Conservation (phyloP, 35 echinoderm and acorn worm genomes). For the Heliocidaris erythrogramma region DNA sequence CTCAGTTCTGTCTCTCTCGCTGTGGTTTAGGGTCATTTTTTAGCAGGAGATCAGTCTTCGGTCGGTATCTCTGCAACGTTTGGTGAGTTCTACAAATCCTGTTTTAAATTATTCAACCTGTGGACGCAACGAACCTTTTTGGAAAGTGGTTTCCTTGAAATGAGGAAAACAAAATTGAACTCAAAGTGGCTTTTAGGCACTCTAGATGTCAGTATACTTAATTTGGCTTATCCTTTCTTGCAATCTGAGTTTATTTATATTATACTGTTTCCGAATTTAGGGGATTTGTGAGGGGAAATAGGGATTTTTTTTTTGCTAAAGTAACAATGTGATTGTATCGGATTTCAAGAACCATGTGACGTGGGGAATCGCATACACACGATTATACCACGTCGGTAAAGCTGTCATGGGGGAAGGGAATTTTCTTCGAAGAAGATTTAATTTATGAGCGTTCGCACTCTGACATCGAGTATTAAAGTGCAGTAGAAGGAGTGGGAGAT, state of each 20-base stretch:
- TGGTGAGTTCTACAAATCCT: not conserved
- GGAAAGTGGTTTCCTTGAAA: not conserved
- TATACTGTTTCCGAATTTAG: too few species aligned
- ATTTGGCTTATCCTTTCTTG: not conserved
- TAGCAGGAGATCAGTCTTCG: not conserved
- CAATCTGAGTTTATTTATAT: not conserved
- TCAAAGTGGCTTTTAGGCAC: too few species aligned
- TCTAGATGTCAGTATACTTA: not conserved
- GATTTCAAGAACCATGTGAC: too few species aligned
- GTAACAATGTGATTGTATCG: too few species aligned
- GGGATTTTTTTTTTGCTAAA: too few species aligned
- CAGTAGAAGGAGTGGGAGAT: not conserved
- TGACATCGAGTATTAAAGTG: not conserved
- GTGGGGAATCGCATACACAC: too few species aligned
- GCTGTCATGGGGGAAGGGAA: too few species aligned
- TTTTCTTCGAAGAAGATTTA: too few species aligned
- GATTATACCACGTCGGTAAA: too few species aligned
- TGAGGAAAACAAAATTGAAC: not conserved
- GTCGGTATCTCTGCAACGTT: not conserved
- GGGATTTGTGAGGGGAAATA: too few species aligned
- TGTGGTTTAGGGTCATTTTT: not conserved
- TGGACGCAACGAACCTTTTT: not conserved
- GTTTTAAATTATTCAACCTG: not conserved
- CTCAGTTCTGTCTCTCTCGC: not conserved
- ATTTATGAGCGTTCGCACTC: not conserved